Conservation (phyloP, 2,888 invertebrate genomes). For the Xylota segnis region DNA sequence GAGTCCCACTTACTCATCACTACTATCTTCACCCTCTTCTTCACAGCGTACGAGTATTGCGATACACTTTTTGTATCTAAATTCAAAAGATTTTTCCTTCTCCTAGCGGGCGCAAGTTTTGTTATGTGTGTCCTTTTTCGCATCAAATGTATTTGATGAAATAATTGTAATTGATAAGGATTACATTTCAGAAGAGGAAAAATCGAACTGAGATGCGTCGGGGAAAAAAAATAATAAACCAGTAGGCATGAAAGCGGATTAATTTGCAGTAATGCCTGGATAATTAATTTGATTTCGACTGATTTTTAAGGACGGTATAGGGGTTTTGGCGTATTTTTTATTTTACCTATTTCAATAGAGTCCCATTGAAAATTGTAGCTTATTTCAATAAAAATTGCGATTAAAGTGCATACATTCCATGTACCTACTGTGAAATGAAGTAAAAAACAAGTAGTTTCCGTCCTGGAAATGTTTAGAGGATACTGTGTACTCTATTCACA, state of each 20-base stretch:
- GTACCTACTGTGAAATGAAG: no score
- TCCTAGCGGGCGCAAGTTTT: constrained; percentile 18
- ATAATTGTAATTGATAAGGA: constrained; percentile 80
- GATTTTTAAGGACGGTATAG: constrained; percentile 33
- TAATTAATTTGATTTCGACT: constrained; percentile 69
- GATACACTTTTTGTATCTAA: constrained; percentile 10
- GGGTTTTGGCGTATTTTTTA: not conserved
- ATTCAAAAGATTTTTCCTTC: constrained; percentile 37
- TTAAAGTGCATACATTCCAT: no score
- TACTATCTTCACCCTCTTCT: constrained; percentile 33
- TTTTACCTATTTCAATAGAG: no score
- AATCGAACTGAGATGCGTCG: constrained; percentile 70
- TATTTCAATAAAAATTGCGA: no score
- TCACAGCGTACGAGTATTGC: no score
- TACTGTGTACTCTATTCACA: no score
- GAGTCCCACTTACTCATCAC: constrained; percentile 24
- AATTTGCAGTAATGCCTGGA: constrained; percentile 59
- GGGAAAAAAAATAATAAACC: constrained; percentile 68
- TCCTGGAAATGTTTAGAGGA: no score
- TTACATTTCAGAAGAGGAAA: constrained; percentile 77
- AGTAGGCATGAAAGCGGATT: constrained; percentile 68
- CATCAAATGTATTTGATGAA: constrained; percentile 74
- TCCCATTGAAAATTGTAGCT: no score
- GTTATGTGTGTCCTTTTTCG: constrained; percentile 56
- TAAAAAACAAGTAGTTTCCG: no score